Base-by-base conservation (phyloP, 2,888 invertebrate species). In the Petrolisthes cinctipes region DNA sequence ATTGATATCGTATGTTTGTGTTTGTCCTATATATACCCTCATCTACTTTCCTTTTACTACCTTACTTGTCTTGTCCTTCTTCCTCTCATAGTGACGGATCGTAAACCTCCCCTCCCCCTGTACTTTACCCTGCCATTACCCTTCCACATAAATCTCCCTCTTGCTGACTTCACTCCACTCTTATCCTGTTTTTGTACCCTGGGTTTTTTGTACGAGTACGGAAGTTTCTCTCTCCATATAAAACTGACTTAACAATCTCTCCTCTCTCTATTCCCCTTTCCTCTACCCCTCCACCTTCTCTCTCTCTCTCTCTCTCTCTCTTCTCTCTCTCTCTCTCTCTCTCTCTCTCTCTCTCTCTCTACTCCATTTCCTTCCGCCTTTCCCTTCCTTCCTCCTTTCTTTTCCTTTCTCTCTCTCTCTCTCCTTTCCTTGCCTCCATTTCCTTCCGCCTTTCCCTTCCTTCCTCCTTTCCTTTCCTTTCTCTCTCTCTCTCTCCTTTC, bases 241-340 rank as follows among this genome's bases (percentile, higher is more conserved):
- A 37, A 37, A 37, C 37, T 37, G 37, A 37, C 37, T 37, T 37
- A 37, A 37, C 37, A 37, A 37, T 37, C 37, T 17, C 9, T 61
- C 17, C 3, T 61, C 61, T 61, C 61, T 14, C 7, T 61, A 6
- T 61, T 61, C 14, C 61, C 61, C 61, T 61, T 20, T 14, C 61
- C 14, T 61, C 61, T 11, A 11, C 61, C 61, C 61, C 17, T 4
- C 37, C 75, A n/a, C 75, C 20, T 4, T 75, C 75, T 75, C 75
- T n/a, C 75, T 75, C n/a, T 75, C 75, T 17, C 20, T 20, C 75
- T 20, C 75, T 75, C 17, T 75, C 75, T 75, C 17, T 75, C 14
- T 61, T 61, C 14, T 14, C 14, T 61, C 61, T 61, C 61, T 61
- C 61, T 61, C 61, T 14, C 61, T 61, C 61, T 61, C 61, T 14